Evolutionary conservation across 2,888 invertebrate species (phyloP), one percentile per base, ranked within the genome.

Genomic region (Aphodius sticticus): DNA sequence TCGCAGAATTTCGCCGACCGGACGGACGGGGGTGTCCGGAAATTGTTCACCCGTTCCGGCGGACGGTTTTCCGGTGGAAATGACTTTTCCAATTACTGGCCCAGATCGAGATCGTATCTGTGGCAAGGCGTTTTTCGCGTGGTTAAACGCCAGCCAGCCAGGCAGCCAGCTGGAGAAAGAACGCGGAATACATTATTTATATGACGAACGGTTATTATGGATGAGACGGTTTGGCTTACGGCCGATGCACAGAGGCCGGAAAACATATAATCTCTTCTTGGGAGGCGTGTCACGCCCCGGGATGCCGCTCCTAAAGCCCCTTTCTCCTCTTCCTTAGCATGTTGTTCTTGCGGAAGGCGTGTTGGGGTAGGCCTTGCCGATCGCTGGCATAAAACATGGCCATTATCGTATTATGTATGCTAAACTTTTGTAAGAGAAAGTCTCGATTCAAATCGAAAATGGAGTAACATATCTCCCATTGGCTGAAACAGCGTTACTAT

Each of bases 111-210:
- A 53, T 53, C 53, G 53, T 53, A 53, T 53, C 53, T 53, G 53
- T 53, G 53, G 53, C 53, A 12, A 12, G 9, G 53, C 53, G 53
- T 53, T 53, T 53, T 53, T 53, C 53, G 53, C 53, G 53, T 53
- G 53, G 53, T 5, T 53, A 53, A 53, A 53, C 53, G 53, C 53
- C 53, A 12, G 53, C 53, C 12, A 53, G 12, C 53, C 53, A 5
- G 9, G 12, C 7, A 53, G 53, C 12, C 12, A 12, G 53, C 53
- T 9, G 53, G 53, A 53, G 12, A 9, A 53, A 53, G 53, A 53
- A 53, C 53, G 53, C 53, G 53, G 53, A 53, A 53, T 53, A 53
- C 53, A 53, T 53, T 53, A 53, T 53, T 53, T 53, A 53, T 53
- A 53, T 12, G 53, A 12, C 9, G 53, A 12, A 53, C 12, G 2